A percentile compares a stretch with the other conserved stretches of the same genome.
Evolutionary conservation across 37 sponge, comb jelly and placozoan genomes (phyloP).

Genomic region (Diacarnus erythraeanus): DNA sequence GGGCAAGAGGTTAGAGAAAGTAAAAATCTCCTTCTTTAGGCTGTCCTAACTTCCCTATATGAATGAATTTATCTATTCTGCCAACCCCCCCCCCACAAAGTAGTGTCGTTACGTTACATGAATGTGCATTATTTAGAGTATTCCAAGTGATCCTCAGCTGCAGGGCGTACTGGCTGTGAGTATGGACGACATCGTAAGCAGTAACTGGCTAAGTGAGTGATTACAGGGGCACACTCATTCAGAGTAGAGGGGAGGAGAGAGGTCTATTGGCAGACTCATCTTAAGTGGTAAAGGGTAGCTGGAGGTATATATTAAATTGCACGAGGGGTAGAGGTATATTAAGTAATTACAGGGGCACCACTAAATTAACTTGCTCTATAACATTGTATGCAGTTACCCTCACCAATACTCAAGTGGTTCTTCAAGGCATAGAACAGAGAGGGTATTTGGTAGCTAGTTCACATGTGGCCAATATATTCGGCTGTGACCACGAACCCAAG

Average conservation of each 20-base stretch:
- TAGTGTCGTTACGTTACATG: not conserved
- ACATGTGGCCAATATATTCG: constrained; percentile 64
- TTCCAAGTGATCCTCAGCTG: constrained; percentile 58
- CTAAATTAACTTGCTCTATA: too few species aligned
- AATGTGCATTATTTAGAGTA: constrained; percentile 14
- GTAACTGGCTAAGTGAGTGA: constrained; percentile 73
- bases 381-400: constrained; percentile 63
- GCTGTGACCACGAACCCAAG: constrained; percentile 66
- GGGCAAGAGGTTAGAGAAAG: too few species aligned
- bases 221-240: too few species aligned
- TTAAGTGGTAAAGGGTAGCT: too few species aligned
- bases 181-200: constrained; percentile 51
- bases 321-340: too few species aligned
- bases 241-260: too few species aligned
- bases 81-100: not conserved
- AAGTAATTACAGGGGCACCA: too few species aligned
- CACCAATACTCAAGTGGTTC: constrained; percentile 78
- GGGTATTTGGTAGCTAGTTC: constrained; percentile 80
- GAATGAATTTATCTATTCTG: too few species aligned
- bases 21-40: too few species aligned
- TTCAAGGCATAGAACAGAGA: constrained; percentile 70
- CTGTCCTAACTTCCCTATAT: too few species aligned
- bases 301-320: too few species aligned
- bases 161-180: constrained; percentile 59
- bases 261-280: too few species aligned